Conservation (phyloP, 2,797 vertebrate species). For the Pelodytes ibericus region DNA sequence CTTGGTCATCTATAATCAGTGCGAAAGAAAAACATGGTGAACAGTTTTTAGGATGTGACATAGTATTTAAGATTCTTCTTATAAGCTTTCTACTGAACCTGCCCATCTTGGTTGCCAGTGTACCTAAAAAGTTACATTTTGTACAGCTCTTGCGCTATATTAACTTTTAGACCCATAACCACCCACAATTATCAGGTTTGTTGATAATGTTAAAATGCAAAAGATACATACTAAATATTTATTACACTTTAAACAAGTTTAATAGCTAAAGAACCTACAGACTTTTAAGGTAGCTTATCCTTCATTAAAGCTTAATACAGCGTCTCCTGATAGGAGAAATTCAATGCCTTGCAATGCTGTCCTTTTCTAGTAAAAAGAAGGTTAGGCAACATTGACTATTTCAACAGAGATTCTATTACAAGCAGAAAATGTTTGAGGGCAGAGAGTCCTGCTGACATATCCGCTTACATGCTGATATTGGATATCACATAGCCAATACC, state of each 20-base stretch:
- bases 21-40: too few relatives aligned
- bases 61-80: too few relatives aligned
- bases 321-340: neutral
- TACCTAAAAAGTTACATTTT: too few relatives aligned
- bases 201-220: neutral
- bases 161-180: neutral
- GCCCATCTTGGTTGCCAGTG: too few relatives aligned
- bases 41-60: too few relatives aligned
- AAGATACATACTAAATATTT: neutral
- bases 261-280: neutral
- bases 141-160: neutral
- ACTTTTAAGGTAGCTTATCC: neutral
- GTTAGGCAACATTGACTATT: neutral
- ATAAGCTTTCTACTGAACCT: too few relatives aligned
- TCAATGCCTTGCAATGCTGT: neutral
- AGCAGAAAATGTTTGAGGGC: neutral
- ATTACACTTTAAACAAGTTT: neutral
- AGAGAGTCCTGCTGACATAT: neutral
- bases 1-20: too few relatives aligned
- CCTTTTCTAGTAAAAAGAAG: neutral
- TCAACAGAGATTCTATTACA: neutral
- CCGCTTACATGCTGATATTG: neutral
- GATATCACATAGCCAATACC: neutral
- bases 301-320: neutral
- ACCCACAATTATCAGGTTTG: too few relatives aligned